Base-by-base conservation (phyloP, 2,888 invertebrate genomes). In the Apomyelois bistriatella region DNA sequence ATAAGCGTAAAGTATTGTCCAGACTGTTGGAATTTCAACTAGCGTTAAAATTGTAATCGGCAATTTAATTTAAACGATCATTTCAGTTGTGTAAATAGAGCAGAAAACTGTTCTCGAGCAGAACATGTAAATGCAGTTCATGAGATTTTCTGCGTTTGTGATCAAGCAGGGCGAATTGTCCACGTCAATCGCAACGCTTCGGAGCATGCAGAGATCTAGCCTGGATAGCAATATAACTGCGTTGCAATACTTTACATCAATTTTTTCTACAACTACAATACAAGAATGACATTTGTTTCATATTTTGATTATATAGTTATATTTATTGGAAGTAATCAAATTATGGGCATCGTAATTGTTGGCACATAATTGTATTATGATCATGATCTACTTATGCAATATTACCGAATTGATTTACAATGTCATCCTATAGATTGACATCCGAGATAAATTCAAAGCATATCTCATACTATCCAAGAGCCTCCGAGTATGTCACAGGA, bases 71-170 rank as follows among this genome's bases (percentile, higher is more conserved):
- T 74, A 66, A 62, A 62, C 72, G 75, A 85, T 87, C 77, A 81
- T 82, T 85, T 85, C 75, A 82, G 71, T 70, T 61, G 59, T 76
- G 72, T 70, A 85, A 88, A 72, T 87, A 76, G 87, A 85, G 85
- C 88, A 79, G 79, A 81, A 83, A 86, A 70, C 73, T 59, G 76
- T 38, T 81, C 66, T 64, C 68, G 65, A 70, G 68, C 67, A 74
- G 72, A 70, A 67, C 67, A 74, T 73, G 76, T 77, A 72, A 76
- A 79, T 74, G 65, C 69, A 65, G 68, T 66, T 71, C 72, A 76
- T 78, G 77, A 79, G 79, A 79, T 81, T 81, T 78, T 82, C 72
- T 83, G 80, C 71, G 66, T 81, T 76, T 85, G 78, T 80, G 71
- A 65, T 64, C 69, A 75, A 77, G 63, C 70, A 66, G 65, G 64